phyloP scores from a whole-genome alignment of 2,113 vertebrate species.

The Clarias gariepinus region DNA sequence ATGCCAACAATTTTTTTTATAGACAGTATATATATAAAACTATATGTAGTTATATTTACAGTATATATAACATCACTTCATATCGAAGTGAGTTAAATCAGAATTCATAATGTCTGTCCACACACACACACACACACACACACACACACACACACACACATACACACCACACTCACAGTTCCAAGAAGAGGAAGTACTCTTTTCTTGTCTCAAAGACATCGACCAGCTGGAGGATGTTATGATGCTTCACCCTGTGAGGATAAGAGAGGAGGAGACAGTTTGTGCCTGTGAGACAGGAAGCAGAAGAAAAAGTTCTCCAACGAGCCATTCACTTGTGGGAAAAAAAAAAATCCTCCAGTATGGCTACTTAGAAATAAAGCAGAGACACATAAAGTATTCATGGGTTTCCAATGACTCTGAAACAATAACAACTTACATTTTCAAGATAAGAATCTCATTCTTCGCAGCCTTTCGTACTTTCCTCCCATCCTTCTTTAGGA shows the following conservation, averaged over 20 bases:
- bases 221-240: constrained; percentile 95
- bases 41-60: too few species aligned
- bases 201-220: constrained; percentile 97
- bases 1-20: too few species aligned
- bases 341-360: background rate
- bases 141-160: background rate
- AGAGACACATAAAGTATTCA: background rate
- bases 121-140: background rate
- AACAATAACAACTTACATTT: constrained; percentile 77
- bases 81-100: background rate
- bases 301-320: constrained; percentile 32
- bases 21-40: too few species aligned
- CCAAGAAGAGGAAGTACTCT: constrained; percentile 97
- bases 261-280: constrained; percentile 34
- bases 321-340: constrained; percentile 20
- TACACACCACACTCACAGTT: constrained; percentile 83
- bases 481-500: constrained; percentile 94
- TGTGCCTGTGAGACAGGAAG: constrained; percentile 44
- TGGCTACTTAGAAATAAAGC: background rate
- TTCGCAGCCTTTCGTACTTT: constrained; percentile 98
- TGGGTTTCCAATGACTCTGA: background rate
- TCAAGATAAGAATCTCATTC: constrained; percentile 97
- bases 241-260: constrained; percentile 90
- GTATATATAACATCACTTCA: background rate
- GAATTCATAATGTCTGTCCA: background rate